Evolutionary conservation across 2,888 invertebrate species (phyloP).

Genomic region (Euphydryas editha): DNA sequence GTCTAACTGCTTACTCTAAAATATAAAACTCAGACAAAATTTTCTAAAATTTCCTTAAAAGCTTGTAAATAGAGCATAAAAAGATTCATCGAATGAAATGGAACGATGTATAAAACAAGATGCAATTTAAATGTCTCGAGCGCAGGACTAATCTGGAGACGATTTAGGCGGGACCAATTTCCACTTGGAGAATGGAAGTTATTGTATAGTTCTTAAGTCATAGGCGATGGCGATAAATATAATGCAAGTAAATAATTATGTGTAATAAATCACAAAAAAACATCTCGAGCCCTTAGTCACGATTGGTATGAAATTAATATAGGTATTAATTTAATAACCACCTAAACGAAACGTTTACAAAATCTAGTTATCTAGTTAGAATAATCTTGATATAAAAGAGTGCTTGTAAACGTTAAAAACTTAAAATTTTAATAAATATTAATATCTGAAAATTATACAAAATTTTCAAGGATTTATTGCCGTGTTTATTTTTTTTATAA

Average conservation of each 20-base stretch:
- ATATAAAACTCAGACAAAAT: no score
- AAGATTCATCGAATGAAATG: not conserved
- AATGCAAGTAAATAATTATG: not conserved
- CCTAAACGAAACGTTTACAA: no score
- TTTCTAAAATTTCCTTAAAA: not conserved
- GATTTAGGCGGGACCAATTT: slow-evolving; percentile 38
- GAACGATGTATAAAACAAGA: slow-evolving; percentile 8
- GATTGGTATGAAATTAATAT: no score
- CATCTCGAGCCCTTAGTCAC: no score
- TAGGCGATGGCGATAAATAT: slow-evolving; percentile 5
- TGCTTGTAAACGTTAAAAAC: no score
- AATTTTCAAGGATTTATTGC: not conserved
- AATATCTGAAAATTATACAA: no score
- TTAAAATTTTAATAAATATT: no score
- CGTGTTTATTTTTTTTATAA: not conserved
- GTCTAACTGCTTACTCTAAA: no score
- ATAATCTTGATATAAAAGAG: no score
- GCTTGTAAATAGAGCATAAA: not conserved
- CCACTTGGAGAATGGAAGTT: slow-evolving; percentile 31
- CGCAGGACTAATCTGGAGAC: slow-evolving; percentile 35
- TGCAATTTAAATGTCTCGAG: slow-evolving; percentile 17
- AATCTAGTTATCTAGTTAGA: no score
- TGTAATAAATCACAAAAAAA: not conserved
- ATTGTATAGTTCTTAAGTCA: slow-evolving; percentile 11
- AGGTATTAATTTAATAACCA: no score